A percentile compares a stretch with the other conserved stretches of the same genome.
Conservation (phyloP, 2,797 vertebrate genomes). For the Hydrophis major region DNA sequence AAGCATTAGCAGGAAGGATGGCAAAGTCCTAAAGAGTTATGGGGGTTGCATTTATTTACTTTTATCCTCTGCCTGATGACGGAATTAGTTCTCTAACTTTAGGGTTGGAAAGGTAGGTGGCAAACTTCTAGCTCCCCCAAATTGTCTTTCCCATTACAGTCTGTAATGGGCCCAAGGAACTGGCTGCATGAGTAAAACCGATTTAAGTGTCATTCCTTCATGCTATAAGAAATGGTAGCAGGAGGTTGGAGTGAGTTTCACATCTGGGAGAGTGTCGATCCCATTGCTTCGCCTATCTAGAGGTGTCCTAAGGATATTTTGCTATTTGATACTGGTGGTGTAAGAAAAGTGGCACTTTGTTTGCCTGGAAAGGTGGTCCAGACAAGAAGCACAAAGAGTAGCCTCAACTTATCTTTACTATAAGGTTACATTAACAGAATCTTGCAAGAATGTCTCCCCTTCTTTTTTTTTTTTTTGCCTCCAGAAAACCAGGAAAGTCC, state of each 20-base stretch:
- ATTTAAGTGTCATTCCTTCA: neutral
- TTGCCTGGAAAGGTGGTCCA: neutral
- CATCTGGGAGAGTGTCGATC: neutral
- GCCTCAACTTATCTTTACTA: neutral
- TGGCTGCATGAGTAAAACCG: neutral
- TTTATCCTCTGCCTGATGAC: neutral
- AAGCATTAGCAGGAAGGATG: neutral
- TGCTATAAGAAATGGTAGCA: neutral
- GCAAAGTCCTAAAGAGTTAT: neutral
- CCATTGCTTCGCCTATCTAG: neutral
- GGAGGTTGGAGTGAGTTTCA: neutral
- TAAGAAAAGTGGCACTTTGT: neutral
- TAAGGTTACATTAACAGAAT: neutral
- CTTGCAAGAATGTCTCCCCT: neutral
- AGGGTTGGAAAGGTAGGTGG: neutral
- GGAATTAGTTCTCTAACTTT: neutral
- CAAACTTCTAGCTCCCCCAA: neutral
- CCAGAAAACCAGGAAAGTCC: neutral
- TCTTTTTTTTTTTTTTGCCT: neutral
- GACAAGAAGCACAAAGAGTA: neutral
- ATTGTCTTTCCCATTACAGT: neutral
- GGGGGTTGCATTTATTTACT: neutral
- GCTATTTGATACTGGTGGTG: neutral
- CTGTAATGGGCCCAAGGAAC: neutral
- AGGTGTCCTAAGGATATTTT: neutral